phyloP scores from a whole-genome alignment of 37 sponge, comb jelly and placozoan species.

The Halisarca cf. caerulea region DNA sequence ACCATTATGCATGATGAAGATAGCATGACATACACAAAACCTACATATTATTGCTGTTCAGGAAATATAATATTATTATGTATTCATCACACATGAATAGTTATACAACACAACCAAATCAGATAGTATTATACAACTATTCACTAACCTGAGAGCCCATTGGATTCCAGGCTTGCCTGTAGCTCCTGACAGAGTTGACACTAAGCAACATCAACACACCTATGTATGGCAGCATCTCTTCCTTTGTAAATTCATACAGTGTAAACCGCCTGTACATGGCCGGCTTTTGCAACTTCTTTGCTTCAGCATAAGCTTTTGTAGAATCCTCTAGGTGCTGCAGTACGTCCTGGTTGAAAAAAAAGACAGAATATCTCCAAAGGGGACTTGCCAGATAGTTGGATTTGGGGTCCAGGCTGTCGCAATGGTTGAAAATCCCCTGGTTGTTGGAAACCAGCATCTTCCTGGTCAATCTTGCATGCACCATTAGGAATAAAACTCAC shows the following conservation, averaged over 20 bases:
- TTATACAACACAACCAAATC: too few species aligned
- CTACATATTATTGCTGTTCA: too few species aligned
- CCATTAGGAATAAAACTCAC: too few species aligned
- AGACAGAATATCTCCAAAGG: too few species aligned
- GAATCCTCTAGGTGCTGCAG: background rate
- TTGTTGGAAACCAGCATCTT: background rate
- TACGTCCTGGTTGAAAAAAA: background rate
- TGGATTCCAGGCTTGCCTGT: background rate
- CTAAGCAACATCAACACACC: background rate
- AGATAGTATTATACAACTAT: too few species aligned
- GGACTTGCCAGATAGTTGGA: too few species aligned
- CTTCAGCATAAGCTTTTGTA: conserved; percentile 8
- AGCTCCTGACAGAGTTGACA: background rate
- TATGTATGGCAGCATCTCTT: background rate
- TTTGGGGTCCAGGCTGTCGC: background rate
- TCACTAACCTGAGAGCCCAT: background rate
- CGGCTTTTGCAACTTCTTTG: background rate
- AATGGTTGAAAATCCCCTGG: background rate
- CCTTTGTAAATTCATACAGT: background rate
- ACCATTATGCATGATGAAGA: too few species aligned
- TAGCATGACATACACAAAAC: too few species aligned
- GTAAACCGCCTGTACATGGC: background rate
- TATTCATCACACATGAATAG: too few species aligned
- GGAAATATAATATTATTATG: too few species aligned
- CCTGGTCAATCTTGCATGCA: too few species aligned